Conservation (phyloP, 92 coral and sea anemone species). For the Virgularia gustaviana region DNA sequence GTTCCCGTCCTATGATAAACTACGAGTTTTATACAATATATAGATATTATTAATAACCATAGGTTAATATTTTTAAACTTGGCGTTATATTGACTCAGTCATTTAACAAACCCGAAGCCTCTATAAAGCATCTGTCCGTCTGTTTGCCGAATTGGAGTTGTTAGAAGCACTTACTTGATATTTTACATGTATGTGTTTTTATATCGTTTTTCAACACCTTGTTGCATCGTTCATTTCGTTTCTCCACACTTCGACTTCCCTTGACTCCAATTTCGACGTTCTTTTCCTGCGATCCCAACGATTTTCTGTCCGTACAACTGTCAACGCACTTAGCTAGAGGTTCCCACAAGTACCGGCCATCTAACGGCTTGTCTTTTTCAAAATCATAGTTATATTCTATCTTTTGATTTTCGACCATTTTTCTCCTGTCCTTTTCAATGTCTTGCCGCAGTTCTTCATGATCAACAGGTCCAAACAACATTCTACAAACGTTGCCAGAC, state of each 20-base stretch:
- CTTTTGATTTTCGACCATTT: neutral
- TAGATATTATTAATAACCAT: too few species aligned
- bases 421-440: neutral
- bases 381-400: conserved; percentile 14
- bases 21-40: too few species aligned
- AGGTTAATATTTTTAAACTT: too few species aligned
- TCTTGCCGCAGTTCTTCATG: conserved; percentile 25
- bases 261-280: neutral
- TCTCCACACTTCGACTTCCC: neutral
- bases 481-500: conserved; percentile 12
- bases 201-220: neutral
- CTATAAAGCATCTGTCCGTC: too few species aligned
- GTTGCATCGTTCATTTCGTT: neutral
- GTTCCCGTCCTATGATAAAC: too few species aligned
- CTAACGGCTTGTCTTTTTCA: conserved; percentile 28
- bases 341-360: conserved; percentile 29
- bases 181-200: neutral
- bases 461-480: conserved; percentile 19
- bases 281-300: neutral
- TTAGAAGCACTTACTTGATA: neutral
- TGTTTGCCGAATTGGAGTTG: too few species aligned
- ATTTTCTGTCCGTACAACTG: neutral
- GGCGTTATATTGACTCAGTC: too few species aligned
- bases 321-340: neutral
- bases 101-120: too few species aligned